These are phyloP conservation scores for Triplophysa rosa DNA, from an alignment of 2,113 vertebrate genomes.

Conservation along the genomic window DNA sequence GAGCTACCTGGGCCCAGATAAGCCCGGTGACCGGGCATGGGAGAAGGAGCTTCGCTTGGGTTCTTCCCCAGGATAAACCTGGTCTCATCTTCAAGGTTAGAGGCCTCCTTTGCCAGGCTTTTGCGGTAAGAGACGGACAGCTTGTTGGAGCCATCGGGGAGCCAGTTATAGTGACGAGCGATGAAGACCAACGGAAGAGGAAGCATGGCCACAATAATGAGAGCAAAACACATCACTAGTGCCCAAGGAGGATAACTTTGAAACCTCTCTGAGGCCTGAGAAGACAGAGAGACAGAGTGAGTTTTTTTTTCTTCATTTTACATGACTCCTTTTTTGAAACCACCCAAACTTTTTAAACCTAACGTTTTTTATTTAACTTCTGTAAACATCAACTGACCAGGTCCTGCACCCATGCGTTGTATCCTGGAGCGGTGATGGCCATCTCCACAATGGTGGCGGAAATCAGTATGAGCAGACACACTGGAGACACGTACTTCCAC, in stretches of 20 bases:
- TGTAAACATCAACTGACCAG: conserved; percentile 77
- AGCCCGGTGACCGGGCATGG: conserved; percentile 90
- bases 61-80: conserved; percentile 96
- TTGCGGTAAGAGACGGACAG: conserved; percentile 96
- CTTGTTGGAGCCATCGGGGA: conserved; percentile 93
- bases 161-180: conserved; percentile 86
- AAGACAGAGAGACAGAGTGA: background rate
- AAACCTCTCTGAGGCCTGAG: conserved; percentile 85
- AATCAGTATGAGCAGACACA: conserved; percentile 87
- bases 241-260: conserved; percentile 94
- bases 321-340: too few relatives aligned
- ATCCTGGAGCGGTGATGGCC: conserved; percentile 88
- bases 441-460: conserved; percentile 88
- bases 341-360: too few relatives aligned
- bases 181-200: conserved; percentile 90
- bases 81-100: conserved; percentile 94
- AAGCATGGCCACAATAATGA: conserved; percentile 86
- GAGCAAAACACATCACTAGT: conserved; percentile 84
- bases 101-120: conserved; percentile 98
- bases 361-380: background rate
- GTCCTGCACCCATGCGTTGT: conserved; percentile 92
- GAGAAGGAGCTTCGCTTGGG: conserved; percentile 88
- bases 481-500: conserved; percentile 95
- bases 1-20: conserved; percentile 90
- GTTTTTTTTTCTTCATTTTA: too few relatives aligned